Evolutionary conservation across 1,140 invertebrate species (phyloP), one percentile per base, ranked within the genome.

Genomic region (Drosophila tropicalis): DNA sequence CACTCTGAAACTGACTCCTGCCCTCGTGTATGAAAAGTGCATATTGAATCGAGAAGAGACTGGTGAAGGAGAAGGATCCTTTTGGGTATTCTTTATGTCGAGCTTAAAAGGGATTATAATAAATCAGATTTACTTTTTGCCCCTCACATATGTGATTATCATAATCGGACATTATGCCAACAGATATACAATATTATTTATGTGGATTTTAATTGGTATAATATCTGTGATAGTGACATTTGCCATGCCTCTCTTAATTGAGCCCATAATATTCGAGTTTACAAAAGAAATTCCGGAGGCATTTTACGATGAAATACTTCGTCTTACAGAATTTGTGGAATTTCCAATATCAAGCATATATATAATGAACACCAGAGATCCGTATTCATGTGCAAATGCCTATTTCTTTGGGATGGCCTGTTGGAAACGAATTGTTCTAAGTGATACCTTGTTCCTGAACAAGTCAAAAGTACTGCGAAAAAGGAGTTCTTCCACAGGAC

Each of bases 321-420:
- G n/a, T 7, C 5, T 57, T 9, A 57, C 55, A 3, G 29, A 57
- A 32, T 57, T 10, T 3, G 29, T 57, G 0, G 29, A 15, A 34
- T 57, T 57, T 15, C 55, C 55, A 2, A 57, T 57, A 32, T 57
- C 55, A 2, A 34, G 55, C 15, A 57, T 57, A 34, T 56, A 56
- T 32, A 29, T 56, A 56, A 56, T 56, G 54, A n/a, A 56, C 12
- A 56, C 17, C 5, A 32, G 5, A 12, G 13, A 32, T 29, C 3
- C 22, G 15, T n/a, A 25, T 32, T n/a, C 22, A 56, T 56, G 54
- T 56, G 54, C 19, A 56, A 56, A 56, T 34, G 55, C 29, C 6
- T 57, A 57, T 13, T 57, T 57, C 15, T 57, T 32, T 57, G 55
- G 29, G 7, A 34, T 57, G 55, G 29, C 55, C 15, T 57, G 55